Percentiles rank a stretch among this genome's conserved stretches.
Conservation (phyloP, 1,140 invertebrate genomes). For the Paramacrobiotus metropolitanus region DNA sequence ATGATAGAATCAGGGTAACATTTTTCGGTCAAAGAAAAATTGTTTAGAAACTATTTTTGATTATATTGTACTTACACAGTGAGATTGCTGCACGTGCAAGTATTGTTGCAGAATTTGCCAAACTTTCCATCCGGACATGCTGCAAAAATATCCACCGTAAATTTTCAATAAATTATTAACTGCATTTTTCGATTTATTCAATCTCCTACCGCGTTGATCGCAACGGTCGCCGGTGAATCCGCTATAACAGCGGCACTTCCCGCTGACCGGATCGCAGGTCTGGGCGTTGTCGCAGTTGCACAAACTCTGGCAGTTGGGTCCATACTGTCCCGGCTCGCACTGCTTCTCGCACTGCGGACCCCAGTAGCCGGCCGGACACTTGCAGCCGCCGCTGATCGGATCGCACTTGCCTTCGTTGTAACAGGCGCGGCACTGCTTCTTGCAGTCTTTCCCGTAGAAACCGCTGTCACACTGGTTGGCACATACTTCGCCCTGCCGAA, state of each 20-base stretch:
- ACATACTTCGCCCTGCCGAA: conserved; percentile 38
- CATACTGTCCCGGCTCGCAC: conserved; percentile 64
- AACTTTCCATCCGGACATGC: background rate
- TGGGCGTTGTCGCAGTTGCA: conserved; percentile 67
- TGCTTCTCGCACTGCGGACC: conserved; percentile 46
- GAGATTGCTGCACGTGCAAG: background rate
- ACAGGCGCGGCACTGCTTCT: conserved; percentile 45
- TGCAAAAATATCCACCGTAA: background rate
- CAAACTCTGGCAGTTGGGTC: conserved; percentile 43
- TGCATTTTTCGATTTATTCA: background rate
- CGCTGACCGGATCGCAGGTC: conserved; percentile 60
- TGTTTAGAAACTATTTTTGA: no score
- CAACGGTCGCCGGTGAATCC: conserved; percentile 25
- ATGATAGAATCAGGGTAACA: no score
- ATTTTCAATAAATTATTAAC: background rate
- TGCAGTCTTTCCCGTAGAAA: conserved; percentile 48
- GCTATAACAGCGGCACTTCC: conserved; percentile 54
- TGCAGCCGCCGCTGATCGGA: conserved; percentile 39
- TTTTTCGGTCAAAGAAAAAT: no score
- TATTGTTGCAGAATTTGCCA: background rate
- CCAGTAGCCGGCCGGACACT: conserved; percentile 48
- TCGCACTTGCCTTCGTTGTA: conserved; percentile 55
- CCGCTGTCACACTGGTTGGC: conserved; percentile 44
- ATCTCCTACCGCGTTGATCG: conserved; percentile 14
- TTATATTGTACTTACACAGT: background rate